Base-by-base conservation (phyloP, 2,888 invertebrate species). In the Nudaria mundana region DNA sequence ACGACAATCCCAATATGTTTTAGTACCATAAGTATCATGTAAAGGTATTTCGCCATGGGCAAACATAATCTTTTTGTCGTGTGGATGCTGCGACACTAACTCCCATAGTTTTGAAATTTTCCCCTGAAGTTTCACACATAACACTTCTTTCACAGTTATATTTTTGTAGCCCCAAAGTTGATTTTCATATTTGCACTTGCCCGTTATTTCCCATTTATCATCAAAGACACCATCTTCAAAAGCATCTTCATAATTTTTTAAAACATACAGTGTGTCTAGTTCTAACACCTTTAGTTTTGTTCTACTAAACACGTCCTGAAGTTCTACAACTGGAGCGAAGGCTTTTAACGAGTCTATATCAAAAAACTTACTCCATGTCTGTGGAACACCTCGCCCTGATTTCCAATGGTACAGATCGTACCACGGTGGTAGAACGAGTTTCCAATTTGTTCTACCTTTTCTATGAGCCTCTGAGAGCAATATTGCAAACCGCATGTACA, bases 341-440 rank as follows among this genome's bases (percentile, higher is more conserved):
- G 89, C 86, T 66, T 92, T 90, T 15, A 99, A 83, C 62, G 96
- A 94, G 0, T 88, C 59, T 3, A 98, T 37, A 71, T 98, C 95
- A 79, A 99, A 99, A 76, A 97, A 99, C 22, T 77, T 69, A 3
- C 90, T 83, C 99, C 99, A 99, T 0, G 93, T 92, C 23, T 94
- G 80, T 24, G 92, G 90, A 11, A 83, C 81, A 52, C 94, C 93
- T 2, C 75, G 63, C 15, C 90, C 38, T 18, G 88, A 85, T 15
- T 90, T 91, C 99, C 99, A 99, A 72, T 99, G 99, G 57, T 95
- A 96, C 3, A 99, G 78, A 46, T 92, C 91, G 37, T 94, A 92
- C 97, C 98, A 99, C 0, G 99, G 98, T 8, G 98, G 98, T 49
- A 99, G 85, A 31, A 98, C 97, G 58, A 96, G 66, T 24, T 87